These are phyloP conservation scores for Apteryx mantelli DNA, from an alignment of 2,113 vertebrate genomes.

Conservation along the genomic window DNA sequence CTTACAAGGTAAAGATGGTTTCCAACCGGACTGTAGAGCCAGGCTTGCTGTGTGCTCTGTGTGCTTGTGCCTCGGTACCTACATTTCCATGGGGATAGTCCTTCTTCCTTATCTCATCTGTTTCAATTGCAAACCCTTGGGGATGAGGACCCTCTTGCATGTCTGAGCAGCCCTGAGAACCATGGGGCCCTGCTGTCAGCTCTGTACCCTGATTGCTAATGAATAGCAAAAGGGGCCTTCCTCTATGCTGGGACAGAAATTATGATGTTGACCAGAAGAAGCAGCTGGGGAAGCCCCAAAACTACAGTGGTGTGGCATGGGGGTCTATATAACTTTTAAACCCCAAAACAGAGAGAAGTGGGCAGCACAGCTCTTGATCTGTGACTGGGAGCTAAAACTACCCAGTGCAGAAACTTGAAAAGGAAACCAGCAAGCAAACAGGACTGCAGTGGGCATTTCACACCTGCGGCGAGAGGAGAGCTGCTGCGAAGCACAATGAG, in stretches of 20 bases:
- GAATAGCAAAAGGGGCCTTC: not conserved
- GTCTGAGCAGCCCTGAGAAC: not conserved
- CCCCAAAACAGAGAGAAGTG: not conserved
- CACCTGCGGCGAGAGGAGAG: not conserved
- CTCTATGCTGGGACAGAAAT: not conserved
- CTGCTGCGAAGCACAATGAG: not conserved
- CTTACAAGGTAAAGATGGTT: not conserved
- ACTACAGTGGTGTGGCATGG: no score
- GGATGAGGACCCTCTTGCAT: not conserved
- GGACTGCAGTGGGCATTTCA: rapidly evolving
- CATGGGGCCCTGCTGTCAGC: not conserved
- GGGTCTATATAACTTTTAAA: not conserved
- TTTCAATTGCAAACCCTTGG: not conserved
- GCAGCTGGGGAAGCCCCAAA: not conserved
- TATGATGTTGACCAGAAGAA: not conserved
- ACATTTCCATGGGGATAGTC: not conserved
- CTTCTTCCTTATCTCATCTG: not conserved
- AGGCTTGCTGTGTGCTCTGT: not conserved
- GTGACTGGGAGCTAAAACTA: not conserved
- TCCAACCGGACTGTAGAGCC: not conserved
- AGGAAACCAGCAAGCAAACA: rapidly evolving
- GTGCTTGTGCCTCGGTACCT: not conserved
- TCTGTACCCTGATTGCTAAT: not conserved
- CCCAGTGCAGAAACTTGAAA: not conserved
- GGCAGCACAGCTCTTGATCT: not conserved